A percentile compares a stretch with the other conserved stretches of the same genome.
Evolutionary conservation across 2,797 vertebrate species (phyloP).

Genomic region (Halcyon leucocephala): DNA sequence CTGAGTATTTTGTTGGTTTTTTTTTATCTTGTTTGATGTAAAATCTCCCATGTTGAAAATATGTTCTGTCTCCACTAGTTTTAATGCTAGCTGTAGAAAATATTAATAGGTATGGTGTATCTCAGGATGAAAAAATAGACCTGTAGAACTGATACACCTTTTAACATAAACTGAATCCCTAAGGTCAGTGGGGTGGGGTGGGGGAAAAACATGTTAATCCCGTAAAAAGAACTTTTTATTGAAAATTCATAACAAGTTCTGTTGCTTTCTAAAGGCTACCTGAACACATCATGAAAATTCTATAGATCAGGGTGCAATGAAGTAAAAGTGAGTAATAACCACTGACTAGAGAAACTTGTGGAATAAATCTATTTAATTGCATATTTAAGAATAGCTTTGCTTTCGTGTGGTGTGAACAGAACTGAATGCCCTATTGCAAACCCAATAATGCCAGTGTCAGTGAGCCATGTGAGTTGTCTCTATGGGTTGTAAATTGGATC

Average conservation of each 20-base stretch:
- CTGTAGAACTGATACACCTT: neutral
- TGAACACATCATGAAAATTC: constrained; percentile 81
- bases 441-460: constrained; percentile 84
- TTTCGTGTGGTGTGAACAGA: constrained; percentile 81
- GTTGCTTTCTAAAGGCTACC: constrained; percentile 79
- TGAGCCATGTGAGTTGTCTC: constrained; percentile 89
- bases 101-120: constrained; percentile 19
- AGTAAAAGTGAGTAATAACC: constrained; percentile 85
- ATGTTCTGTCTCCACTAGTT: constrained; percentile 16
- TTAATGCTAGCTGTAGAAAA: constrained; percentile 36
- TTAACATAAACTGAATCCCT: constrained; percentile 27
- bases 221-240: constrained; percentile 71
- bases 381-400: constrained; percentile 83
- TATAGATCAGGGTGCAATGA: constrained; percentile 82
- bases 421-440: constrained; percentile 83
- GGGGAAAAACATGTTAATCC: constrained; percentile 42
- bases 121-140: constrained; percentile 9
- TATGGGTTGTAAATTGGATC: constrained; percentile 90
- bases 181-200: neutral
- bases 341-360: constrained; percentile 84
- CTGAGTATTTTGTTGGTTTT: constrained; percentile 20
- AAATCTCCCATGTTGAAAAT: constrained; percentile 44
- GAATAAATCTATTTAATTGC: constrained; percentile 88
- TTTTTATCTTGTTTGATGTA: constrained; percentile 25
- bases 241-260: constrained; percentile 78